phyloP scores from a whole-genome alignment of 2,888 invertebrate genomes.

The Amaurobius ferox region DNA sequence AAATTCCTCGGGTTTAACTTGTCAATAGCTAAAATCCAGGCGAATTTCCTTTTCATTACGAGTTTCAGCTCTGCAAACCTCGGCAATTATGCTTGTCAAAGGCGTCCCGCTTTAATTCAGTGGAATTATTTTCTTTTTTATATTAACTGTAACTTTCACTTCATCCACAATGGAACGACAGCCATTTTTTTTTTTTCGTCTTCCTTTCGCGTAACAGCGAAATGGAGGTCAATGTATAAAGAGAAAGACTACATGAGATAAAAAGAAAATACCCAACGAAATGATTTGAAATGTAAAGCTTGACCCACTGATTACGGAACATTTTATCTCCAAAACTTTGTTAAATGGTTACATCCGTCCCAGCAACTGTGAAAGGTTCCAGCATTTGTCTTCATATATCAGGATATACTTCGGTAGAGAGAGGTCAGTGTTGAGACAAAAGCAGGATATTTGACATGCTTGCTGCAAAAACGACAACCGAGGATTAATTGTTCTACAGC shows the following conservation, averaged over 20 bases:
- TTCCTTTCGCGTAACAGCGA: not conserved
- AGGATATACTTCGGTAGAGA: not conserved
- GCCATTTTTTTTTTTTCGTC: constrained; percentile 28
- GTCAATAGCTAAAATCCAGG: constrained; percentile 29
- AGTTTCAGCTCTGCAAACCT: constrained; percentile 40
- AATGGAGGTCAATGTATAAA: constrained; percentile 41
- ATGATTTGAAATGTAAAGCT: not conserved
- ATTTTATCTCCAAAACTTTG: not conserved
- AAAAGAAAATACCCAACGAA: constrained; percentile 34
- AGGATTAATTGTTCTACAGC: not conserved
- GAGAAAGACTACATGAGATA: constrained; percentile 16
- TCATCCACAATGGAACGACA: constrained; percentile 14
- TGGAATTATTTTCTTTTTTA: constrained; percentile 2
- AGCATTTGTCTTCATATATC: constrained; percentile 15
- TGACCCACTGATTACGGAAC: constrained; percentile 43
- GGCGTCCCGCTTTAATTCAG: constrained; percentile 11
- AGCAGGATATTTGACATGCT: constrained; percentile 16
- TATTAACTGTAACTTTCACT: constrained; percentile 7
- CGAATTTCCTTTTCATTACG: constrained; percentile 40
- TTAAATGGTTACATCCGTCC: constrained; percentile 20
- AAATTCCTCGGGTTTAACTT: not conserved
- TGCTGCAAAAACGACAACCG: not conserved
- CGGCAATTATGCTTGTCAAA: constrained; percentile 47
- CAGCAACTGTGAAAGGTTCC: not conserved
- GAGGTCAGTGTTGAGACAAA: not conserved